These are phyloP conservation scores for Harpalus rufipes DNA, from an alignment of 2,888 invertebrate species.

Conservation along the genomic window DNA sequence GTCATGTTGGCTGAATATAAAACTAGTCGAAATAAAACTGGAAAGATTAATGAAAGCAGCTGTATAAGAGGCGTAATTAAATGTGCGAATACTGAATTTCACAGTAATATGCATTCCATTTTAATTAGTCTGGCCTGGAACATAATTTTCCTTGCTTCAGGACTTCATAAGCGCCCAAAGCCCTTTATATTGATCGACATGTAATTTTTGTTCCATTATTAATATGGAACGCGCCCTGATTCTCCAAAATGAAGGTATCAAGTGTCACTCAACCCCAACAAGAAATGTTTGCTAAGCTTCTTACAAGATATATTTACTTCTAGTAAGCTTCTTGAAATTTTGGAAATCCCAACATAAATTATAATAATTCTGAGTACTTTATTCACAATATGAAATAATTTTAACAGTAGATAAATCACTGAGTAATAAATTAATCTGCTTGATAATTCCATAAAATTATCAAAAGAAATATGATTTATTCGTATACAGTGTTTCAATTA, in stretches of 20 bases:
- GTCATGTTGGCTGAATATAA: not conserved
- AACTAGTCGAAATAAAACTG: slow-evolving; percentile 21
- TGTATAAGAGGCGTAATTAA: not conserved
- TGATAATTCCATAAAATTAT: too few species aligned
- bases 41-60: slow-evolving; percentile 17
- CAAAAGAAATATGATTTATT: too few species aligned
- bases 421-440: too few species aligned
- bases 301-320: not conserved
- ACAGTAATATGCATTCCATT: slow-evolving; percentile 32
- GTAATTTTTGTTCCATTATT: slow-evolving; percentile 18
- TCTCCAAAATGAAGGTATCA: not conserved
- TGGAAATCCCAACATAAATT: not conserved
- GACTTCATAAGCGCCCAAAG: slow-evolving; percentile 18
- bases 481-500: too few species aligned
- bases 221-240: not conserved
- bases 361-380: not conserved
- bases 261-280: not conserved
- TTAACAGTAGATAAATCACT: not conserved
- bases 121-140: slow-evolving; percentile 25
- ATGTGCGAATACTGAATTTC: slow-evolving; percentile 19
- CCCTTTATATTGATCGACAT: slow-evolving; percentile 30
- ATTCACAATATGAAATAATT: not conserved
- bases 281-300: not conserved
- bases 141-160: slow-evolving; percentile 8
- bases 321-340: not conserved